phyloP scores from a whole-genome alignment of 2,113 vertebrate species.

The Bubo scandiacus region DNA sequence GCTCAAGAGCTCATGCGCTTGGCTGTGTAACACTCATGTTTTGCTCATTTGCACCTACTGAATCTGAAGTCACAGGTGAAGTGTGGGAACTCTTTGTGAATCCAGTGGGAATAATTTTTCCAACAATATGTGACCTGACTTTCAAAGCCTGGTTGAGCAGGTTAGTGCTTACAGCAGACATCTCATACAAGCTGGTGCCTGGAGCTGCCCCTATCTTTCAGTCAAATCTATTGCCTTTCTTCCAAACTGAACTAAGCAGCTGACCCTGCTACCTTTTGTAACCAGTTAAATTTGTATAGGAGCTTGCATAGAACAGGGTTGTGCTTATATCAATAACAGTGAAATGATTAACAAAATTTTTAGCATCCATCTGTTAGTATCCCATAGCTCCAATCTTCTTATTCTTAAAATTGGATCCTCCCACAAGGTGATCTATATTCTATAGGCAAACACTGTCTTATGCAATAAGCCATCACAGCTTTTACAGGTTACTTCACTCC shows the following conservation, averaged over 20 bases:
- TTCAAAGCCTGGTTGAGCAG: background rate
- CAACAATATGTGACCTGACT: background rate
- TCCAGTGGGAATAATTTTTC: background rate
- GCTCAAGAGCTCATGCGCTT: background rate
- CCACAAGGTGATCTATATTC: background rate
- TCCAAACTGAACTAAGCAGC: background rate
- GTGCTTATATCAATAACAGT: background rate
- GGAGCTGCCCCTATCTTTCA: background rate
- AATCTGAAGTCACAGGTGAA: background rate
- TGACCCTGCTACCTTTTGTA: background rate
- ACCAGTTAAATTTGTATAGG: background rate
- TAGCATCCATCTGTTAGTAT: background rate
- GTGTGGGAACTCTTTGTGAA: background rate
- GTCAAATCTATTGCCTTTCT: background rate
- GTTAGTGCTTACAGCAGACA: background rate
- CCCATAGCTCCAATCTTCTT: background rate
- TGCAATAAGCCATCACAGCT: background rate
- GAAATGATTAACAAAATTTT: background rate
- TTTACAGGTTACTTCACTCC: background rate
- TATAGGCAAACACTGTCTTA: background rate
- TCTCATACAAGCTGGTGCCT: background rate
- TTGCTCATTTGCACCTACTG: background rate
- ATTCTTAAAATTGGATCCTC: slow-evolving; percentile 2
- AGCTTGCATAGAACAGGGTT: background rate
- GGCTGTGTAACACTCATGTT: background rate